Conservation (phyloP, 2,113 vertebrate species). For the Phylloscopus whistleri region DNA sequence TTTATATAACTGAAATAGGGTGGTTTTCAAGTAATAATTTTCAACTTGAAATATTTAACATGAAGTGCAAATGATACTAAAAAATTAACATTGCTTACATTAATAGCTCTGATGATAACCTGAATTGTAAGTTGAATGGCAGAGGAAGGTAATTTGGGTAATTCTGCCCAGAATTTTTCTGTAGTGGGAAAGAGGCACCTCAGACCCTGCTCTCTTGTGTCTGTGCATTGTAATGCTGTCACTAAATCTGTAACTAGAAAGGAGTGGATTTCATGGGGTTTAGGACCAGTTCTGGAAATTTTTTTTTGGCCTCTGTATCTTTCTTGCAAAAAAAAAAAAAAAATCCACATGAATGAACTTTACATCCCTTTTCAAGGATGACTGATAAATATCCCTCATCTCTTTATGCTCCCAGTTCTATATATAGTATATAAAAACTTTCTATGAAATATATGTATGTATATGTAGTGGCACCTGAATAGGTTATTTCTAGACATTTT, state of each 20-base stretch:
- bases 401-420: background rate
- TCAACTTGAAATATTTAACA: background rate
- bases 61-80: background rate
- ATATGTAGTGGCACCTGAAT: background rate
- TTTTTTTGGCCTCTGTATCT: background rate
- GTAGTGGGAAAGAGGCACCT: background rate
- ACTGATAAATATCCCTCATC: background rate
- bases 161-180: conserved; percentile 7
- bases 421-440: background rate
- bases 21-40: background rate
- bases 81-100: background rate
- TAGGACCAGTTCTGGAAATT: background rate
- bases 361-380: background rate
- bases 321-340: background rate
- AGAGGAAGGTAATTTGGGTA: background rate
- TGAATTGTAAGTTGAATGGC: background rate
- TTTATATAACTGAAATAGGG: background rate
- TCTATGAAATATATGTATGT: background rate
- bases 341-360: background rate
- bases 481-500: background rate
- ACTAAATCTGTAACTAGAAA: background rate
- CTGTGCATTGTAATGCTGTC: background rate
- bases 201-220: background rate
- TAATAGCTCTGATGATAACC: background rate
- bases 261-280: background rate